Percentiles rank a stretch among this genome's conserved stretches.
Conservation (phyloP, 2,888 invertebrate genomes). For the Drosophila formosana region DNA sequence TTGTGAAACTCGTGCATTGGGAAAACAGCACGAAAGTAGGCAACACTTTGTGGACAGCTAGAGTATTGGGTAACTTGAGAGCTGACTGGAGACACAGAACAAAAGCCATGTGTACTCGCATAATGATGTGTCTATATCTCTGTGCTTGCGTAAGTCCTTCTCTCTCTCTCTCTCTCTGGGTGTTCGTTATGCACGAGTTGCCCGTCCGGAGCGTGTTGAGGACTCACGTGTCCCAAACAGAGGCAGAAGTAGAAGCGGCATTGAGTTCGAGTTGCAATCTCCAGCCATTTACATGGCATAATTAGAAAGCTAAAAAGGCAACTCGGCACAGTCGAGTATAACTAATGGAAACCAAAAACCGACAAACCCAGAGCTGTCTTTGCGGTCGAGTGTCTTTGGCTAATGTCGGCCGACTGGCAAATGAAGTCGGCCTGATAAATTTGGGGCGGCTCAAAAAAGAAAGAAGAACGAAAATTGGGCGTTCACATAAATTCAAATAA, state of each 20-base stretch:
- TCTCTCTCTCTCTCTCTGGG: not conserved
- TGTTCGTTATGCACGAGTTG: slow-evolving; percentile 65
- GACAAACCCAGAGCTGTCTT: slow-evolving; percentile 28
- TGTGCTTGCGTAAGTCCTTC: slow-evolving; percentile 35
- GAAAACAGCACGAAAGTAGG: slow-evolving; percentile 5
- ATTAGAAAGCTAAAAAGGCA: slow-evolving; percentile 69
- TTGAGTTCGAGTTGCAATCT: slow-evolving; percentile 23
- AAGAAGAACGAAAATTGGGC: slow-evolving; percentile 36
- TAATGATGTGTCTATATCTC: slow-evolving; percentile 17
- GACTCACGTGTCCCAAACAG: slow-evolving; percentile 19
- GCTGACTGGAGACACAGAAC: slow-evolving; percentile 1
- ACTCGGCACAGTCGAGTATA: slow-evolving; percentile 17
- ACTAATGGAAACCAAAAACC: slow-evolving; percentile 61
- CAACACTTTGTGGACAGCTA: not conserved
- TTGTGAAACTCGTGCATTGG: not conserved
- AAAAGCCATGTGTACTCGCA: slow-evolving; percentile 2
- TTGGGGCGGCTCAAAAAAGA: slow-evolving; percentile 27
- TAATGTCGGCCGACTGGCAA: slow-evolving; percentile 5
- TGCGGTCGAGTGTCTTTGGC: slow-evolving; percentile 3
- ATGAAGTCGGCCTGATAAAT: slow-evolving; percentile 55
- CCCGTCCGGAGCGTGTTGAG: slow-evolving; percentile 39
- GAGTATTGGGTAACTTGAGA: not conserved
- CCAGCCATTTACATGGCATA: slow-evolving; percentile 68
- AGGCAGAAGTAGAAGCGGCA: slow-evolving; percentile 12
- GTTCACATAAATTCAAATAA: slow-evolving; percentile 68